Percentiles rank a stretch among this genome's conserved stretches.
These are phyloP conservation scores for Luidia sarsii DNA, from an alignment of 53 echinoderm and acorn worm species.

Conservation along the genomic window DNA sequence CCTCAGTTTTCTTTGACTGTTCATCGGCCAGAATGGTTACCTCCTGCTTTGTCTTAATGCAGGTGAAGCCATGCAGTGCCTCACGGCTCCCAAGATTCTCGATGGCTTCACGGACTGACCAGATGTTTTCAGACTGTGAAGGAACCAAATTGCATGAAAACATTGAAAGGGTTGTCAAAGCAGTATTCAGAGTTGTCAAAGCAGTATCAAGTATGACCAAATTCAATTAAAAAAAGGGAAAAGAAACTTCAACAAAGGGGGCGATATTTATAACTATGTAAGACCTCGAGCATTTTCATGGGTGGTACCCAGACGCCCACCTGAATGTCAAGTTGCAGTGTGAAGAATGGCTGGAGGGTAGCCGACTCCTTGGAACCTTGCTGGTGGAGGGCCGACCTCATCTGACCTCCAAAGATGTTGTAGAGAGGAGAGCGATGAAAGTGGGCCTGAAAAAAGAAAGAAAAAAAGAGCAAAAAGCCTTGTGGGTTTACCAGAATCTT, in stretches of 20 bases:
- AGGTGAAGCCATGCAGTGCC: conserved; percentile 94
- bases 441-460: conserved; percentile 65
- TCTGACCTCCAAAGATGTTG: conserved; percentile 96
- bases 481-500: too few species aligned
- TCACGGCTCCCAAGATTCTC: conserved; percentile 82
- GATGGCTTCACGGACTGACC: conserved; percentile 80
- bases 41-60: conserved; percentile 93
- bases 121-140: conserved; percentile 80
- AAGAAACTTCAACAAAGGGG: too few species aligned
- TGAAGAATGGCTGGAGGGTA: conserved; percentile 96
- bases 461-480: too few species aligned
- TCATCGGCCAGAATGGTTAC: too few species aligned
- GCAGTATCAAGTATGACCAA: background rate
- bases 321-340: conserved; percentile 95
- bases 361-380: conserved; percentile 95
- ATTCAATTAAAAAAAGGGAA: too few species aligned
- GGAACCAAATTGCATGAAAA: too few species aligned
- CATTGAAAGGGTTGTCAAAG: too few species aligned
- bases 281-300: too few species aligned
- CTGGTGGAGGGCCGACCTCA: conserved; percentile 96
- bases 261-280: too few species aligned
- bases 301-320: conserved; percentile 48
- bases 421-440: conserved; percentile 85
- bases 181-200: background rate
- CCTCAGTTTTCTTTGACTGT: too few species aligned